Evolutionary conservation across 2,888 invertebrate species (phyloP), one percentile per base, ranked within the genome.

Genomic region (Drosophila nr. medialis): DNA sequence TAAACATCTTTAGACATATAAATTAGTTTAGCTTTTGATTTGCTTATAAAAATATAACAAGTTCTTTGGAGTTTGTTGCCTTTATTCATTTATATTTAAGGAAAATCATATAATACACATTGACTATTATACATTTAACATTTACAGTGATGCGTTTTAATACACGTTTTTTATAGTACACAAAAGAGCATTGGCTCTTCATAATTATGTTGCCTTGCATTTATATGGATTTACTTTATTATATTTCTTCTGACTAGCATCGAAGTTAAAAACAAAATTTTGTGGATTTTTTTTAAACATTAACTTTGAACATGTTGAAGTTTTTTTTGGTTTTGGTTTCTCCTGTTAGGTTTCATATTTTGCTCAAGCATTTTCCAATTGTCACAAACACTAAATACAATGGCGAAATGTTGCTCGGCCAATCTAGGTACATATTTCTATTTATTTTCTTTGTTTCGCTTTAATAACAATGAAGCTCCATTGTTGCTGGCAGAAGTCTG

Each of bases 1-100:
- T 72, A 76, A 76, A 67, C 64, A 80, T 66, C 42, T 30, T 75
- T 80, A 77, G 72, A 64, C 64, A 64, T 70, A 78, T 42, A 73
- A 67, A 72, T 88, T 55, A 72, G 81, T 81, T 73, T 72, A 78
- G 75, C 64, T 68, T 74, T 75, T 67, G 58, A 54, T 80, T 60
- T 64, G 73, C 71, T 83, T 84, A 90, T 75, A 86, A 86, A 86
- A 86, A 86, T 86, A 86, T 86, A 89, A 89, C 90, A 86, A 90
- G 81, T 89, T 84, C 78, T 75, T 90, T 89, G 87, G 80, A 78
- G 84, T 75, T 75, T 65, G 59, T 64, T 72, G 63, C 64, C 51
- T 64, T 72, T 59, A 53, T 69, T 71, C 50, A 51, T 62, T 68
- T 74, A 64, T 74, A 65, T 66, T 66, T 67, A 75, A 74, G 88